A percentile compares a stretch with the other conserved stretches of the same genome.
These are phyloP conservation scores for Leptinotarsa undecemlineata DNA, from an alignment of 1,140 invertebrate species.

Conservation along the genomic window DNA sequence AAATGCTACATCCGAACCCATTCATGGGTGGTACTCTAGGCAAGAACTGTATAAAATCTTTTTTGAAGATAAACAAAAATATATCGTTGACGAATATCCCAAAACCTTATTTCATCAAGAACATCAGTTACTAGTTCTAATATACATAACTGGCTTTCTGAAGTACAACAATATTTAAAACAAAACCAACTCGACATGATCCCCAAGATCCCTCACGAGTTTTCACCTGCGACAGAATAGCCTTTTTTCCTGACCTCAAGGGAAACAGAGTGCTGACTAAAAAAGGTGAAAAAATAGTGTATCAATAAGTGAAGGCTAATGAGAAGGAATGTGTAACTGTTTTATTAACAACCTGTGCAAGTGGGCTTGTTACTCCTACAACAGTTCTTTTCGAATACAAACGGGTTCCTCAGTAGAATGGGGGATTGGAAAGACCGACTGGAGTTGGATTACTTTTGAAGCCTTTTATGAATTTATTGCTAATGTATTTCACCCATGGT, in stretches of 20 bases:
- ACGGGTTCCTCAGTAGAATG: constrained; percentile 22
- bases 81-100: too few relatives aligned
- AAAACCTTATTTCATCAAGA: too few relatives aligned
- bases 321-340: constrained; percentile 26
- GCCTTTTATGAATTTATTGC: constrained; percentile 56
- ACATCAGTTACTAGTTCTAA: too few relatives aligned
- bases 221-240: background rate
- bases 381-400: constrained; percentile 15
- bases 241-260: background rate
- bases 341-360: background rate
- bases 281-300: constrained; percentile 5
- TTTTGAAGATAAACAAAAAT: too few relatives aligned
- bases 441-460: constrained; percentile 54
- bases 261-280: constrained; percentile 17
- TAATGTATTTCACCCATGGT: constrained; percentile 50
- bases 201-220: background rate
- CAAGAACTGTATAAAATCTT: too few relatives aligned
- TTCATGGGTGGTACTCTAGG: too few relatives aligned
- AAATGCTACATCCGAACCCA: too few relatives aligned
- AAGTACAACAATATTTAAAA: too few relatives aligned
- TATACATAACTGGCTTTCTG: too few relatives aligned
- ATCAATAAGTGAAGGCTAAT: background rate
- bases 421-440: constrained; percentile 49
- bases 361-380: background rate
- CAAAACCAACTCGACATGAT: too few relatives aligned